Evolutionary conservation across 92 coral and sea anemone genomes (phyloP).

Genomic region (Epizoanthus scotinus): DNA sequence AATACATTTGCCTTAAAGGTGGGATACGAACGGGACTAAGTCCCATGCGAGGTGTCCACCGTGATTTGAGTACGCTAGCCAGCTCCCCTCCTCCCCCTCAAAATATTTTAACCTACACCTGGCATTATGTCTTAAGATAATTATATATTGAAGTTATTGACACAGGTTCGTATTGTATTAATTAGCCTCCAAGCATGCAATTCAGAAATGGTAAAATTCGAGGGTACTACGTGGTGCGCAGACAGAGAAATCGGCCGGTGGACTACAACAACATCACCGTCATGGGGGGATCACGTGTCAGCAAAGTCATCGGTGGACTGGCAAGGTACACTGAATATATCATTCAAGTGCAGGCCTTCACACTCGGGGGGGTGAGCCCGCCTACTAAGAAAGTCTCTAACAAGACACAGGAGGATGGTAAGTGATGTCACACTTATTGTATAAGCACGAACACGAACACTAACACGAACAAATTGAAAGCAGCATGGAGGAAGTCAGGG

Average conservation of each 20-base stretch:
- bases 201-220: constrained; percentile 81
- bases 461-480: too few relatives aligned
- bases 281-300: constrained; percentile 54
- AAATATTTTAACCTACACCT: too few relatives aligned
- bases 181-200: constrained; percentile 72
- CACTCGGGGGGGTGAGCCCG: constrained; percentile 87
- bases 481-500: too few relatives aligned
- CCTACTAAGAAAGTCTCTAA: constrained; percentile 5
- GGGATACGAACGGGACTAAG: too few relatives aligned
- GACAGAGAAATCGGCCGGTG: constrained; percentile 53
- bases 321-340: constrained; percentile 65
- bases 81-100: too few relatives aligned
- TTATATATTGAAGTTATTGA: neutral
- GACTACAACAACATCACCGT: constrained; percentile 62
- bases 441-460: too few relatives aligned
- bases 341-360: constrained; percentile 86
- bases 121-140: neutral
- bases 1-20: too few relatives aligned
- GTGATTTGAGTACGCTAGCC: too few relatives aligned
- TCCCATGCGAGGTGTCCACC: too few relatives aligned
- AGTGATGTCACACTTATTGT: neutral
- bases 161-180: neutral
- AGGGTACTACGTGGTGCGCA: constrained; percentile 76
- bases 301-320: constrained; percentile 62
- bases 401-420: constrained; percentile 89